Base-by-base conservation (phyloP, 2,797 vertebrate species). In the Xenentodon cancila region DNA sequence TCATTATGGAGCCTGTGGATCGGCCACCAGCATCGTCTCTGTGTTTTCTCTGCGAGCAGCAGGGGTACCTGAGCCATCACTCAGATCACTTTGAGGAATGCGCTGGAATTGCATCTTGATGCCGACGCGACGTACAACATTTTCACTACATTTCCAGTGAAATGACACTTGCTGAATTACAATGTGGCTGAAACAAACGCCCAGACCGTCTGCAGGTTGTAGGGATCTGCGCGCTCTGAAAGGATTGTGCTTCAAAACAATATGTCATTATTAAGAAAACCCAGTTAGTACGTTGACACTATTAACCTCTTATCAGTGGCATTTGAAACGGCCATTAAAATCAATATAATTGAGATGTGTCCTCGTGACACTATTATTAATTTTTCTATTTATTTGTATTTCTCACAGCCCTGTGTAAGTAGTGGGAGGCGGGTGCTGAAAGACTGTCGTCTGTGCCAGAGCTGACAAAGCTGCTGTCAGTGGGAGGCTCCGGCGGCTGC, bases 261-360 rank as follows among this genome's bases (percentile, higher is more conserved):
- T 15, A 11, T 44, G 53, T 13, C 34, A 1, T 46, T 13, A 7
- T 34, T 45, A 42, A 37, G 34, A 37, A 37, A 37, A 37, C 16
- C 16, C 48, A 34, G 4, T 59, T 71, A 51, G 55, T 64, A 62
- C 59, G 13, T 49, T 65, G 9, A 16, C 78, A 64, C 37, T 40
- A 15, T 40, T 13, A 40, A 62, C 55, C 60, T 75, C 45, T 64
- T 43, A 17, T 64, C 53, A 45, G 13, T 59, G 44, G 67, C 25
- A 44, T 21, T 56, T 60, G 27, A 63, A 50, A 54, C 19, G 53
- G 50, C 81, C 83, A 90, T 92, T 92, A 90, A 90, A 91, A 89
- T 92, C 84, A 91, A 91, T 92, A 6, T 30, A 30, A 30, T 30
- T 92, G 89, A 86, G 79, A 68, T 81, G 68, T 78, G 84, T 93